Percentiles rank a stretch among this genome's conserved stretches.
phyloP scores from a whole-genome alignment of 2,797 vertebrate genomes.

The Catamblyrhynchus diadema region DNA sequence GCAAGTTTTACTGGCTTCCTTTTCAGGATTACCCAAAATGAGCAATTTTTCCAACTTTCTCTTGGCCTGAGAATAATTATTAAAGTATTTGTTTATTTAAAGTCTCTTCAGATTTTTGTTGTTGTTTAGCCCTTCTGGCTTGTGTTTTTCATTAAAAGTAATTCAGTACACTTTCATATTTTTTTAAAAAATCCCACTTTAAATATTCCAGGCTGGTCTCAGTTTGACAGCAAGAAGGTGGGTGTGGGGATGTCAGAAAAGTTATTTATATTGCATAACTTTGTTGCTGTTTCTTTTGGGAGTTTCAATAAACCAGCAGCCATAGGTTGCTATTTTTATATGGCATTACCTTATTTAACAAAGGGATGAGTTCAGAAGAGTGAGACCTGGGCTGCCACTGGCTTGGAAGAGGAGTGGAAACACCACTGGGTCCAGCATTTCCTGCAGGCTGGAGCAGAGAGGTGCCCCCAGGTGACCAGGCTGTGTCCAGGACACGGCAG shows the following conservation, averaged over 20 bases:
- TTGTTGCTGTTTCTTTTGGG: not conserved
- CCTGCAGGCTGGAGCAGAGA: fast-evolving
- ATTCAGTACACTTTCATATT: not conserved
- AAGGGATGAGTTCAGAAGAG: not conserved
- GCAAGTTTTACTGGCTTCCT: not conserved
- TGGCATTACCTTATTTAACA: not conserved
- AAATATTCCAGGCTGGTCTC: not conserved
- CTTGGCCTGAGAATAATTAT: not conserved
- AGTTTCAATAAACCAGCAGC: not conserved
- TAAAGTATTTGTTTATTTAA: not conserved
- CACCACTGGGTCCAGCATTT: not conserved
- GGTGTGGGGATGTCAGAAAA: not conserved
- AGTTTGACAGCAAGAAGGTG: not conserved
- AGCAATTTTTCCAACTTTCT: not conserved
- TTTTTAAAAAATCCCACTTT: not conserved
- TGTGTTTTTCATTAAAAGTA: not conserved
- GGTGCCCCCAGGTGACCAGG: not conserved
- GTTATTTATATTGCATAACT: not conserved
- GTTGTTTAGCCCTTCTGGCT: not conserved
- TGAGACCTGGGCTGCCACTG: not conserved
- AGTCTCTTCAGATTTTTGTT: not conserved
- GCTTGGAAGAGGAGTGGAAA: not conserved
- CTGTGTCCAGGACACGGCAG: not conserved
- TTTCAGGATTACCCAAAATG: not conserved
- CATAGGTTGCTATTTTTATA: not conserved